These are phyloP conservation scores for Phylloscopus trochiloides DNA, from an alignment of 2,113 vertebrate species.

Conservation along the genomic window DNA sequence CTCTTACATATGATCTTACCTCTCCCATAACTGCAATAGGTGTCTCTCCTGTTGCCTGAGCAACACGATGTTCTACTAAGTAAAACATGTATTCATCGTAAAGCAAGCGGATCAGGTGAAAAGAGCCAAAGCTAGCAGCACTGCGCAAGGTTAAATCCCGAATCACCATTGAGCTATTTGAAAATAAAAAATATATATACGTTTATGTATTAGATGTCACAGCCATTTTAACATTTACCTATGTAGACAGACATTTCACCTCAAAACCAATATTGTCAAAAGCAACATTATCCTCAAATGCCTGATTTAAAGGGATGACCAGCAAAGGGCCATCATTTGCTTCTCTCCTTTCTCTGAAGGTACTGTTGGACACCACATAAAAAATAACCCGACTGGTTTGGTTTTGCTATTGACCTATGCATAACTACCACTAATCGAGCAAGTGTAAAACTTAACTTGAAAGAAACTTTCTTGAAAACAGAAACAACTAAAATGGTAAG, in stretches of 20 bases:
- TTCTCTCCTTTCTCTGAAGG: background rate
- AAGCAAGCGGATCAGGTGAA: constrained; percentile 84
- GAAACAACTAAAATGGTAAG: background rate
- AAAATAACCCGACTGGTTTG: background rate
- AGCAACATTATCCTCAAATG: background rate
- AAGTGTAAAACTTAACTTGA: background rate
- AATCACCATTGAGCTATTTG: constrained; percentile 83
- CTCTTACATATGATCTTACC: constrained; percentile 68
- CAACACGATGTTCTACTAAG: constrained; percentile 84
- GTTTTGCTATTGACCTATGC: background rate
- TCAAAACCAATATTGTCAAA: background rate
- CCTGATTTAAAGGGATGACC: background rate
- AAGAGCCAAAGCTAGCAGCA: constrained; percentile 86
- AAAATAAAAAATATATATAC: constrained; percentile 57
- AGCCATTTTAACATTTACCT: background rate
- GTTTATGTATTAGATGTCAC: background rate
- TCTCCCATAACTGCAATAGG: constrained; percentile 86
- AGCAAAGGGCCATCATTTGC: background rate
- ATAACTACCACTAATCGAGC: background rate
- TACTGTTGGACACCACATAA: background rate
- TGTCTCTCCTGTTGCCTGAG: constrained; percentile 83
- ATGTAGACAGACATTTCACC: background rate
- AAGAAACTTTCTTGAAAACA: background rate
- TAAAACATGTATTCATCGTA: constrained; percentile 87
- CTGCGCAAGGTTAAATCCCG: constrained; percentile 84